These are phyloP conservation scores for Cotesia glomerata DNA, from an alignment of 1,140 invertebrate genomes.

Conservation along the genomic window DNA sequence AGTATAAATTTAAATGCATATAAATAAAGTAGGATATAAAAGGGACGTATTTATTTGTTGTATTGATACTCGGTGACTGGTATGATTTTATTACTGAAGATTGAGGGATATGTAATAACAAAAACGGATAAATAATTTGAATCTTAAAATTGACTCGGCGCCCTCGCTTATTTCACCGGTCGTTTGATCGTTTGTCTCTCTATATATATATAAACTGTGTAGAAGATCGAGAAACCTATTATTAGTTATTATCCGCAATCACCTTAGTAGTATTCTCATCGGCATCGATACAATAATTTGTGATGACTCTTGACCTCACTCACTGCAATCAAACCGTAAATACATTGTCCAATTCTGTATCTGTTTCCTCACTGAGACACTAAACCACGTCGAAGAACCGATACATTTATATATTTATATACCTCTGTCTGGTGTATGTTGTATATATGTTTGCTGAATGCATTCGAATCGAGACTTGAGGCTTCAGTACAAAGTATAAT, in stretches of 20 bases:
- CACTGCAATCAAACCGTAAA: constrained; percentile 54
- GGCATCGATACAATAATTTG: constrained; percentile 48
- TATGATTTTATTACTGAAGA: not conserved
- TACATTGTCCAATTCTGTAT: constrained; percentile 55
- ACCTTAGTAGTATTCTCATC: constrained; percentile 42
- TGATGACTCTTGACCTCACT: constrained; percentile 54
- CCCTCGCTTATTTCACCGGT: not conserved
- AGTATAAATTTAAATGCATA: not conserved
- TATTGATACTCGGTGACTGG: not conserved
- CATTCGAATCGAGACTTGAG: not conserved
- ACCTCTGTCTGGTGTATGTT: no score
- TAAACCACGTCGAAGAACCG: constrained; percentile 18
- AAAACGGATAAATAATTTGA: constrained; percentile 15
- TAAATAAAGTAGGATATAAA: not conserved
- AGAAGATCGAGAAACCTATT: constrained; percentile 40
- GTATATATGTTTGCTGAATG: not conserved
- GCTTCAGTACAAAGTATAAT: no score
- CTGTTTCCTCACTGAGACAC: constrained; percentile 48
- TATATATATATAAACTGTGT: constrained; percentile 5
- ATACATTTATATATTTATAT: no score
- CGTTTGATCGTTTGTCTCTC: not conserved
- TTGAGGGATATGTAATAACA: not conserved
- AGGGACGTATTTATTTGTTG: not conserved
- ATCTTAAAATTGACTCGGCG: constrained; percentile 23
- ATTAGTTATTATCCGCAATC: constrained; percentile 59